Conservation (phyloP, 1,140 invertebrate species). For the Periplaneta americana region DNA sequence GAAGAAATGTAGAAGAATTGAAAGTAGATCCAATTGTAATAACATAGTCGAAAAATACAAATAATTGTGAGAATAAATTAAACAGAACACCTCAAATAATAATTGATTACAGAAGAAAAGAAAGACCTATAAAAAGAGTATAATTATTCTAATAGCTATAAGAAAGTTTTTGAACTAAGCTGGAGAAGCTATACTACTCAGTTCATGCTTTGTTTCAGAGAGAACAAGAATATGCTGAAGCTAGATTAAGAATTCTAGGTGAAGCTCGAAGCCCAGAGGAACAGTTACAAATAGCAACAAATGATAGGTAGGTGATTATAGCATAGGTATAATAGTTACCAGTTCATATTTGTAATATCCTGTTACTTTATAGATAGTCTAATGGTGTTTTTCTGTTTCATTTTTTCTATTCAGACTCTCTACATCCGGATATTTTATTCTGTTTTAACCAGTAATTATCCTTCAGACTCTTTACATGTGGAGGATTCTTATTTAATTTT, state of each 20-base stretch:
- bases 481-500: not conserved
- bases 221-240: constrained; percentile 83
- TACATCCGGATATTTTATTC: not conserved
- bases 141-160: no score
- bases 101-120: no score
- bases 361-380: not conserved
- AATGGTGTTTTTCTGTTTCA: not conserved
- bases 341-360: not conserved
- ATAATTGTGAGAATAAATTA: no score
- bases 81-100: no score
- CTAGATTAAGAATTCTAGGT: constrained; percentile 74
- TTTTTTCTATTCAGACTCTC: not conserved
- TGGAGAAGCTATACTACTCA: no score
- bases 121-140: no score
- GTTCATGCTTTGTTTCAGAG: constrained; percentile 37
- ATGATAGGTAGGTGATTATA: constrained; percentile 9
- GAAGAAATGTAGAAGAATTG: no score
- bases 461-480: not conserved
- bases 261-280: constrained; percentile 73
- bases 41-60: no score
- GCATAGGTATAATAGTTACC: not conserved
- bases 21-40: no score
- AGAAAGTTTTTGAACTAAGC: no score
- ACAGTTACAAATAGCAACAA: constrained; percentile 15
- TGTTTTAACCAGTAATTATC: not conserved